A percentile compares a stretch with the other conserved stretches of the same genome.
These are phyloP conservation scores for Protomyctophum bolini DNA, from an alignment of 2,113 vertebrate genomes.

Conservation along the genomic window DNA sequence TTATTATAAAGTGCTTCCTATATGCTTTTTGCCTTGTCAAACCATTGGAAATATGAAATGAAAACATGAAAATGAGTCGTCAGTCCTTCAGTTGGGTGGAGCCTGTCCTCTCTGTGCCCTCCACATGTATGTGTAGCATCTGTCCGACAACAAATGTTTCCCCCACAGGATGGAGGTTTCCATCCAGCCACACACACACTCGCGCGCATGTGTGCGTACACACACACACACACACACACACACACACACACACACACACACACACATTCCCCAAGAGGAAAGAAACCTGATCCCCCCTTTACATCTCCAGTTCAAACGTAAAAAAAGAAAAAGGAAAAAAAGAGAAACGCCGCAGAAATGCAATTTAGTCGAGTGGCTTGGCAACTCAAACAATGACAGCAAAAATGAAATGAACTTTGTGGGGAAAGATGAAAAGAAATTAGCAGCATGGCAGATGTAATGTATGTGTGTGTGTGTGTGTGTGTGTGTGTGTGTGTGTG, in stretches of 20 bases:
- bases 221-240: conserved; percentile 28
- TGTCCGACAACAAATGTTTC: conserved; percentile 36
- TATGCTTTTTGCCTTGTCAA: background rate
- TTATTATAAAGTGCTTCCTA: background rate
- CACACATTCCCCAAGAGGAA: conserved; percentile 51
- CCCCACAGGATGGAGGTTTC: conserved; percentile 18
- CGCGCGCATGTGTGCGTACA: background rate
- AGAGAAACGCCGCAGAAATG: conserved; percentile 67
- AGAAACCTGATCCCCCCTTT: conserved; percentile 69
- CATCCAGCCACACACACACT: conserved; percentile 1
- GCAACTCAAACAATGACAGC: conserved; percentile 59
- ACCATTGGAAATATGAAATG: background rate
- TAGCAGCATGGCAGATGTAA: conserved; percentile 51
- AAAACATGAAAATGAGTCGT: background rate
- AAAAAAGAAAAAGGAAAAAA: background rate
- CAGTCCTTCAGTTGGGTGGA: too few relatives aligned
- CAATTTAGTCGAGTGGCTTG: conserved; percentile 60
- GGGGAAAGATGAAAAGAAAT: conserved; percentile 69
- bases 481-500: background rate
- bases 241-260: conserved; percentile 12
- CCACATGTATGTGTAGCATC: conserved; percentile 21
- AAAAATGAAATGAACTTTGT: conserved; percentile 64
- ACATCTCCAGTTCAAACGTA: conserved; percentile 72
- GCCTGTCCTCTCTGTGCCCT: background rate
- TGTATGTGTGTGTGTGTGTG: conserved; percentile 38